Percentiles rank a stretch among this genome's conserved stretches.
Conservation (phyloP, 2,888 invertebrate species). For the Diogma glabrata region DNA sequence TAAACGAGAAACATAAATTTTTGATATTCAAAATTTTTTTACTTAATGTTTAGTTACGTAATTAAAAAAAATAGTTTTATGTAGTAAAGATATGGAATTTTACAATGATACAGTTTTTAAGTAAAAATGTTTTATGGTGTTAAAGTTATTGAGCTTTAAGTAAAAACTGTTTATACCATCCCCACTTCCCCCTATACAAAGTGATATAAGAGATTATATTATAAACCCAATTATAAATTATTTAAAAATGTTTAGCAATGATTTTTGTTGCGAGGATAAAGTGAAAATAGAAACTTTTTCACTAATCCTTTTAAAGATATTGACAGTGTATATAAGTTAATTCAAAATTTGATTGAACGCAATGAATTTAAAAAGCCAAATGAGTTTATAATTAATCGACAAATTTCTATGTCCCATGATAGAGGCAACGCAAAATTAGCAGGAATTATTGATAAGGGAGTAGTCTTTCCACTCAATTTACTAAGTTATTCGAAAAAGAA, state of each 20-base stretch:
- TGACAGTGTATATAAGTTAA: background rate
- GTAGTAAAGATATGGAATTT: no score
- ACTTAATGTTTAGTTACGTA: no score
- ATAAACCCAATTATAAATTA: background rate
- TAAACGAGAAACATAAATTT: no score
- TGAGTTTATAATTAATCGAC: conserved; percentile 7
- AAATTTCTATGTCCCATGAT: background rate
- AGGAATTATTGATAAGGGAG: conserved; percentile 1
- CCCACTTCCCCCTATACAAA: no score
- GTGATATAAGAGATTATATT: conserved; percentile 5
- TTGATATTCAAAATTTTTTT: no score
- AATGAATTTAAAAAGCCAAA: background rate
- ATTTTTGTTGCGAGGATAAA: background rate
- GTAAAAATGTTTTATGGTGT: no score
- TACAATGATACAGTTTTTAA: no score
- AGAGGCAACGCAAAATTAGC: background rate
- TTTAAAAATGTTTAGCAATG: background rate
- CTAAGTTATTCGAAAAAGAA: conserved; percentile 4
- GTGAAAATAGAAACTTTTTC: conserved; percentile 2
- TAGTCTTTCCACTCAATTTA: conserved; percentile 4
- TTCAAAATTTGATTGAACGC: conserved; percentile 1
- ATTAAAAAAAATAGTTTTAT: no score
- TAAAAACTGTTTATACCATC: no score
- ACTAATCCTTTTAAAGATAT: conserved; percentile 8
- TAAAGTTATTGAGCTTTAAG: no score